These are phyloP conservation scores for Nephrotoma flavescens DNA, from an alignment of 2,888 invertebrate genomes.

Conservation along the genomic window DNA sequence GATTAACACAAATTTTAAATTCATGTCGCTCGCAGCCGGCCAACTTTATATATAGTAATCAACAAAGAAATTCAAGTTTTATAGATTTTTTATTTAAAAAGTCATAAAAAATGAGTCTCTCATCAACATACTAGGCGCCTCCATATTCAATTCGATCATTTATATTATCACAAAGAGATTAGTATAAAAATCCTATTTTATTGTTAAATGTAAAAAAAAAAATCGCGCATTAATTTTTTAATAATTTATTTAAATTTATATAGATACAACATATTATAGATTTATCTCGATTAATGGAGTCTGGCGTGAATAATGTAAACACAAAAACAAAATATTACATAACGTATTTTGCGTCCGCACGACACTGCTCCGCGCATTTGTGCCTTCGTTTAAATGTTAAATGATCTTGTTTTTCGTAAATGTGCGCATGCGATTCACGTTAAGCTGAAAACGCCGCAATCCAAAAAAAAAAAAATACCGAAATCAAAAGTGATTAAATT, in stretches of 20 bases:
- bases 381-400: neutral
- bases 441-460: neutral
- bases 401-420: neutral
- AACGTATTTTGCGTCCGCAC: neutral
- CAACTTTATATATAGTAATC: neutral
- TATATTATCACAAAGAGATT: neutral
- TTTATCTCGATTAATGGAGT: neutral
- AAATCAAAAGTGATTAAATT: neutral
- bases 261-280: neutral
- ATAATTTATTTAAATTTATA: neutral
- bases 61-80: neutral
- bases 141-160: neutral
- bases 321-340: neutral
- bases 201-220: neutral
- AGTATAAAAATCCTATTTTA: neutral
- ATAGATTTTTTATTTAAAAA: neutral
- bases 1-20: no score
- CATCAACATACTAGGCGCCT: neutral
- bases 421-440: neutral
- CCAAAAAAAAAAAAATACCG: neutral
- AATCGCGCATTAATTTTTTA: neutral
- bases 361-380: neutral
- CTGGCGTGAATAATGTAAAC: neutral
- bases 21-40: neutral
- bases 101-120: neutral